Conservation (phyloP, 2,888 invertebrate genomes). For the Cacoxenus indagator region DNA sequence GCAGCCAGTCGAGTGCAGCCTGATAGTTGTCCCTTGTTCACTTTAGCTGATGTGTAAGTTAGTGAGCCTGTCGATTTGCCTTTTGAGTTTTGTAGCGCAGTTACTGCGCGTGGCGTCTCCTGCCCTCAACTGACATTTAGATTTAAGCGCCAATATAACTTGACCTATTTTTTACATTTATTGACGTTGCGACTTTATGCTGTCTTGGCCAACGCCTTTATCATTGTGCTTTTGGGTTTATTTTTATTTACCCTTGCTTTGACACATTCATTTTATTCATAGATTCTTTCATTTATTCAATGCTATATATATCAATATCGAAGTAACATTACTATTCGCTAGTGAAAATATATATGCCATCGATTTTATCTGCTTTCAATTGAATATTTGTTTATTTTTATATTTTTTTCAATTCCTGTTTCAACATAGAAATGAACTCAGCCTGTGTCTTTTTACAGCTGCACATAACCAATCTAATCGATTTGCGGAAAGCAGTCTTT, state of each 20-base stretch:
- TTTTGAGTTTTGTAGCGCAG: background rate
- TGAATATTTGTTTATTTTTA: too few species aligned
- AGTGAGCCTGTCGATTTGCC: background rate
- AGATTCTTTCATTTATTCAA: conserved; percentile 3
- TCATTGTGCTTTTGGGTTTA: background rate
- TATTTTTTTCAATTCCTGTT: too few species aligned
- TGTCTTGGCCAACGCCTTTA: background rate
- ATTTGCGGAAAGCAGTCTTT: too few species aligned
- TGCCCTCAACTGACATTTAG: background rate
- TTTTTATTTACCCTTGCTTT: background rate
- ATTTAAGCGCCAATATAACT: conserved; percentile 1
- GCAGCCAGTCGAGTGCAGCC: background rate
- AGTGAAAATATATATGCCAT: background rate
- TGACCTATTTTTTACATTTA: conserved; percentile 21
- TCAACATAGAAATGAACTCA: too few species aligned
- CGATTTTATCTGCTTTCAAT: conserved; percentile 4
- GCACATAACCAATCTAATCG: too few species aligned
- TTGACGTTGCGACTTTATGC: background rate
- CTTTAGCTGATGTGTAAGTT: background rate
- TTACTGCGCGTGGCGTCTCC: background rate
- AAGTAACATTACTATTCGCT: background rate
- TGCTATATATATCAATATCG: too few species aligned
- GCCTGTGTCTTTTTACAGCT: too few species aligned
- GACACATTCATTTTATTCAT: background rate
- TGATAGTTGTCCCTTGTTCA: background rate